Evolutionary conservation across 1,140 invertebrate species (phyloP).

Genomic region (Drosophila tropicalis): DNA sequence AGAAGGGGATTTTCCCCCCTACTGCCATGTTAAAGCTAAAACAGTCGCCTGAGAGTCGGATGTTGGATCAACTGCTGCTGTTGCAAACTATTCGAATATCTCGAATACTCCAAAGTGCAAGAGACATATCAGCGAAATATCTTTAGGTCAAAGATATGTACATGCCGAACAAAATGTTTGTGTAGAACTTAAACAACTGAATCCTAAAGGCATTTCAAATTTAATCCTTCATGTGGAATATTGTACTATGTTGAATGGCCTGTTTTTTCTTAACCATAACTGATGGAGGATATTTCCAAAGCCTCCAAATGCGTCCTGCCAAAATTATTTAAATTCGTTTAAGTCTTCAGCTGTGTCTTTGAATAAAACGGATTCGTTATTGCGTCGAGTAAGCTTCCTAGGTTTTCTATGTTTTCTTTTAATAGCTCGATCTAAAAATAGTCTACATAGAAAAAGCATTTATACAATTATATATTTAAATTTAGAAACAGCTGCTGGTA

Average conservation of each 20-base stretch:
- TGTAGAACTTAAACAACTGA: background rate
- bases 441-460: background rate
- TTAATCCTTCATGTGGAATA: background rate
- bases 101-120: conserved; percentile 18
- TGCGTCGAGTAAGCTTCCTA: background rate
- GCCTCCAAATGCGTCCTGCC: background rate
- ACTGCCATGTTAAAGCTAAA: background rate
- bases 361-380: background rate
- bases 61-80: background rate
- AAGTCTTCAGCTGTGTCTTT: background rate
- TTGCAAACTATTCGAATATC: conserved; percentile 2
- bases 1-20: background rate
- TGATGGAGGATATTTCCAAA: background rate
- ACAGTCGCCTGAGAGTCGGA: background rate
- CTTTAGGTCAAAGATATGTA: background rate
- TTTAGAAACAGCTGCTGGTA: background rate
- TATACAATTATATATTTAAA: background rate
- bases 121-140: conserved; percentile 12
- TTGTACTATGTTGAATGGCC: no score
- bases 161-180: conserved; percentile 5
- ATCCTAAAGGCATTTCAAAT: background rate
- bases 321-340: background rate
- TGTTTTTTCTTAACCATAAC: background rate
- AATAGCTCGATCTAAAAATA: background rate
- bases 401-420: background rate